Evolutionary conservation across 2,888 invertebrate species (phyloP), one percentile per base, ranked within the genome.

Genomic region (Orthosia gothica): DNA sequence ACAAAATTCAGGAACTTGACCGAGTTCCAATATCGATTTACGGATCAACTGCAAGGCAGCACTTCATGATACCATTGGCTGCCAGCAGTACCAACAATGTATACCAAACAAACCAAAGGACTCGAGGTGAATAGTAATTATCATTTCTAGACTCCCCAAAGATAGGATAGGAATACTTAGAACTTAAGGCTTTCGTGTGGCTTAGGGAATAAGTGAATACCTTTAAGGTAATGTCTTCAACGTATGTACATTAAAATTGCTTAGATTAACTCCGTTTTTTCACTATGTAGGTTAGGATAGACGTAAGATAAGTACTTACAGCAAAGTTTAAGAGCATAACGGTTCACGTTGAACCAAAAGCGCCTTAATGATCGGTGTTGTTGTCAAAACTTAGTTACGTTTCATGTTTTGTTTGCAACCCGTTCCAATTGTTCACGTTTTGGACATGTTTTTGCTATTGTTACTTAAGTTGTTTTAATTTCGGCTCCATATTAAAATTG

Each of bases 301-400:
- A 66, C 32, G 20, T 76, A 78, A 77, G 70, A 70, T 81, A 79
- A 75, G 69, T 72, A 68, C 71, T 67, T 68, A 70, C 64, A 76
- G 70, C 55, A 84, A 81, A 70, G 62, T 72, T 81, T 77, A 76
- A 63, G 74, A 75, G 82, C 81, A 83, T 79, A 66, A 58, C 73
- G 82, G 72, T 87, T 87, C 87, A 84, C 82, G 84, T 83, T 79
- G 83, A 83, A 86, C 87, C 70, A 72, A 85, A 86, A 91, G 88
- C 89, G 94, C 95, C 96, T 96, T 96, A 96, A 96, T 96, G 95
- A 91, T 94, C 95, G 96, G 96, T 93, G 90, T 93, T 94, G 93
- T 93, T 90, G 90, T 92, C 90, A 86, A 89, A 86, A 88, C 82
- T 90, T 87, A 87, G 91, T 93, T 94, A 91, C 88, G 88, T 88